Percentiles rank a stretch among this genome's conserved stretches.
Evolutionary conservation across 2,113 vertebrate species (phyloP).

Genomic region (Leucoraja erinaceus): DNA sequence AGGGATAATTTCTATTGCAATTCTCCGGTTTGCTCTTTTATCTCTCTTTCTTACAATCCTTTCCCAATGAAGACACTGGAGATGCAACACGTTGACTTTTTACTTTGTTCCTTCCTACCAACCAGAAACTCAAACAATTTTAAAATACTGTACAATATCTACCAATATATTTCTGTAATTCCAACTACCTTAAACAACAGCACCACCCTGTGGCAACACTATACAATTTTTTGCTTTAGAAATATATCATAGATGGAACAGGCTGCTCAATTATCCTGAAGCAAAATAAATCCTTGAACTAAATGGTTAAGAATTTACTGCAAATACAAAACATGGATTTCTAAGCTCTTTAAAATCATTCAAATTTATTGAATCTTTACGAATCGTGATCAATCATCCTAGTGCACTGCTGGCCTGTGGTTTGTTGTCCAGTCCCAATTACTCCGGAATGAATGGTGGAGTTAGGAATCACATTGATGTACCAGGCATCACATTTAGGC

Average conservation of each 20-base stretch:
- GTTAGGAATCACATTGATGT: too few species aligned
- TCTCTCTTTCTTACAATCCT: too few species aligned
- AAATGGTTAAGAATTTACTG: background rate
- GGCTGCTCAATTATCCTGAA: background rate
- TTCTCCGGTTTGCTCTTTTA: too few species aligned
- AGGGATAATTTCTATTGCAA: too few species aligned
- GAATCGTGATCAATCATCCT: background rate
- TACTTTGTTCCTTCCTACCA: too few species aligned
- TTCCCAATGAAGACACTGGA: too few species aligned
- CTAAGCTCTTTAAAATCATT: background rate
- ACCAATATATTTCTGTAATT: background rate
- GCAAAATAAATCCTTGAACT: background rate
- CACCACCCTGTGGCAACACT: background rate
- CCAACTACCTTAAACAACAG: background rate
- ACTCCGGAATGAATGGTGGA: too few species aligned
- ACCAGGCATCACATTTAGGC: too few species aligned
- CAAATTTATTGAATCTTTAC: background rate
- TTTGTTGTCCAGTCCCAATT: too few species aligned
- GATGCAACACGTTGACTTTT: too few species aligned
- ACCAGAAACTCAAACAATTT: too few species aligned
- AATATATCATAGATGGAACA: background rate
- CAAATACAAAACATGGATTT: background rate
- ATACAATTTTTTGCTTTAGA: background rate
- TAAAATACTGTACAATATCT: background rate
- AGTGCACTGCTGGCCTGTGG: too few species aligned